phyloP scores from a whole-genome alignment of 1,140 invertebrate genomes.

The Bombyx mori region ASM3026992v2 NC_085126.1:11365501-11366000 shows the following conservation, averaged over 20 bases:
- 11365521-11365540: too few species aligned
- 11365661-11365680: conserved; percentile 37
- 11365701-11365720: conserved; percentile 92
- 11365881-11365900: conserved; percentile 72
- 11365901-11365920: too few species aligned
- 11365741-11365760: conserved; percentile 93
- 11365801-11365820: conserved; percentile 91
- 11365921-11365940: too few species aligned
- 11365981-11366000: too few species aligned
- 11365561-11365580: background rate
- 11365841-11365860: conserved; percentile 94
- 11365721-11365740: conserved; percentile 87
- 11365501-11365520: too few species aligned
- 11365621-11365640: background rate
- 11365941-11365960: too few species aligned
- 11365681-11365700: conserved; percentile 69
- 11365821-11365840: conserved; percentile 88
- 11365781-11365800: conserved; percentile 94
- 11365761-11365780: conserved; percentile 94
- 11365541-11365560: too few species aligned
- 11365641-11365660: conserved; percentile 31
- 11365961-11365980: too few species aligned
- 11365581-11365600: background rate
- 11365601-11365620: too few species aligned
- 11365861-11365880: conserved; percentile 87